These are phyloP conservation scores for Potamilus streckersoni DNA, from an alignment of 1,140 invertebrate species.

Conservation along the genomic window DNA sequence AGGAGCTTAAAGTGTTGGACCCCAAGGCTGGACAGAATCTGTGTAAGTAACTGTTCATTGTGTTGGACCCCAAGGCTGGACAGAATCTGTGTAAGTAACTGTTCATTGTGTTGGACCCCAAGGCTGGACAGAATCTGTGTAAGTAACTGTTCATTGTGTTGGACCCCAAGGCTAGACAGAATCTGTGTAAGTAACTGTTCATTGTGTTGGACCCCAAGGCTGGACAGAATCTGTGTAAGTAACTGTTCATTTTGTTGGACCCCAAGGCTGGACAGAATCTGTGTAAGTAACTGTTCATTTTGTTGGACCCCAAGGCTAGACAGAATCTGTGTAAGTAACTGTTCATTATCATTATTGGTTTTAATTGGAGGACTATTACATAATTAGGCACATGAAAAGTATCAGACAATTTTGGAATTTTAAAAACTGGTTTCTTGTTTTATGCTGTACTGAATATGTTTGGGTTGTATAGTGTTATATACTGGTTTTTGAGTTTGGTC, in stretches of 20 bases:
- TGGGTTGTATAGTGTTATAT: too few species aligned
- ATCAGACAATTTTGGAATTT: too few species aligned
- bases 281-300: too few species aligned
- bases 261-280: constrained; percentile 94
- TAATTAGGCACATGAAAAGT: too few species aligned
- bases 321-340: constrained; percentile 84
- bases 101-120: constrained; percentile 92
- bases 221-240: constrained; percentile 89
- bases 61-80: constrained; percentile 91
- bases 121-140: constrained; percentile 94
- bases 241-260: too few species aligned
- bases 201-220: constrained; percentile 93
- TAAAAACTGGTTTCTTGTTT: too few species aligned
- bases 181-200: constrained; percentile 82
- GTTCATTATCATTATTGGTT: background rate
- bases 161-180: constrained; percentile 93
- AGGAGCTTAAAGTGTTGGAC: constrained; percentile 92
- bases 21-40: constrained; percentile 94
- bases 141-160: too few species aligned
- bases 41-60: constrained; percentile 69
- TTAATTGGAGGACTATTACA: too few species aligned
- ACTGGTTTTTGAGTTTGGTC: too few species aligned
- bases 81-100: constrained; percentile 89
- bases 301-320: constrained; percentile 91
- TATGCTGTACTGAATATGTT: too few species aligned